Conservation (phyloP, 2,797 vertebrate genomes). For the Tauraco hartlaubi region DNA sequence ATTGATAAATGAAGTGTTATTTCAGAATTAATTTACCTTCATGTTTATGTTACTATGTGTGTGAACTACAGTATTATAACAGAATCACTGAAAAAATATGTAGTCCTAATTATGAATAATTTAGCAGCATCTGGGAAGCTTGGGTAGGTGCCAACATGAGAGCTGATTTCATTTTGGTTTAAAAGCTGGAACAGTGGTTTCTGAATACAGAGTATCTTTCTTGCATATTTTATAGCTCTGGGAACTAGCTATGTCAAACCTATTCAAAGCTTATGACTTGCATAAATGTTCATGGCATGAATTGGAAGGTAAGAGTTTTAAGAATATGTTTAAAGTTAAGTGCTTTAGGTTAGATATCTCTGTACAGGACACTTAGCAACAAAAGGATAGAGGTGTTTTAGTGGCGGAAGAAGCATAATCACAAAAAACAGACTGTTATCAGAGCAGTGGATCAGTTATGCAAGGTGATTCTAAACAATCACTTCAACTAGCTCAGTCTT, state of each 20-base stretch:
- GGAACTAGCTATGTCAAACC: not conserved
- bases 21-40: not conserved
- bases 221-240: not conserved
- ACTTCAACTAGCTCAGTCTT: not conserved
- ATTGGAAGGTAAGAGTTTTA: slow-evolving; percentile 9
- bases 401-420: not conserved
- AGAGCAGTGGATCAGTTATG: not conserved
- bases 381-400: not conserved
- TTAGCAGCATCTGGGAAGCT: slow-evolving; percentile 26
- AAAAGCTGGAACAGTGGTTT: slow-evolving; percentile 13
- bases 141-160: not conserved
- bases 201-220: not conserved
- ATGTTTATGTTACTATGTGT: not conserved
- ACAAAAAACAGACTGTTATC: not conserved
- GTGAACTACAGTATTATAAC: not conserved
- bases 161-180: not conserved
- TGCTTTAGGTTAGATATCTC: not conserved
- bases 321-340: not conserved
- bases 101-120: slow-evolving; percentile 23
- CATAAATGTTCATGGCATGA: not conserved
- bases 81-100: not conserved
- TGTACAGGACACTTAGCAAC: not conserved
- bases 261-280: not conserved
- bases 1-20: not conserved
- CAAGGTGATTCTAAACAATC: not conserved